phyloP scores from a whole-genome alignment of 2,113 vertebrate genomes.

The Morone chrysops region DNA sequence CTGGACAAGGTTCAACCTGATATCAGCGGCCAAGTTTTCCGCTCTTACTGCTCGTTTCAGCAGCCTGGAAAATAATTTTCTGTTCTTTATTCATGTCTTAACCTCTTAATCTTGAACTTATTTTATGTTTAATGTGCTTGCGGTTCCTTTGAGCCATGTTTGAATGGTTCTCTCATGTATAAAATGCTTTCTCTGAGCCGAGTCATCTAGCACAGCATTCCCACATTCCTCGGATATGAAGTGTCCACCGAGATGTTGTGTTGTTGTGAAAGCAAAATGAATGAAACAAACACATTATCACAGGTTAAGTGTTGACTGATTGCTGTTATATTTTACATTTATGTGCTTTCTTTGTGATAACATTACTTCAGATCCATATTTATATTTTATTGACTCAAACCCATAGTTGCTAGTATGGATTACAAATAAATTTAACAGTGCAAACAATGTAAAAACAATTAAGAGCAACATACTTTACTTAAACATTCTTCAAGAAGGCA shows the following conservation, averaged over 20 bases:
- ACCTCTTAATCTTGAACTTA: background rate
- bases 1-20: constrained; percentile 29
- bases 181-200: background rate
- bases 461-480: too few species aligned
- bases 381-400: too few species aligned
- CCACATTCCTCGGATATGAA: background rate
- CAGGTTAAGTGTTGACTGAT: too few species aligned
- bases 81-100: background rate
- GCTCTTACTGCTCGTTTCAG: background rate
- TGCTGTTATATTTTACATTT: too few species aligned
- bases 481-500: background rate
- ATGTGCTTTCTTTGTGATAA: background rate
- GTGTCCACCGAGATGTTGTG: background rate
- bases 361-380: background rate
- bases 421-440: background rate
- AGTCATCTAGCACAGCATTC: background rate
- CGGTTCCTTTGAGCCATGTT: background rate
- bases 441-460: background rate
- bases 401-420: too few species aligned
- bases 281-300: background rate
- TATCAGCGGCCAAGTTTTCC: constrained; percentile 24
- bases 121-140: background rate
- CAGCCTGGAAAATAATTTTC: constrained; percentile 3
- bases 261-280: background rate
- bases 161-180: background rate